Evolutionary conservation across 53 echinoderm and acorn worm species (phyloP).

Genomic region (Antedon mediterranea): DNA sequence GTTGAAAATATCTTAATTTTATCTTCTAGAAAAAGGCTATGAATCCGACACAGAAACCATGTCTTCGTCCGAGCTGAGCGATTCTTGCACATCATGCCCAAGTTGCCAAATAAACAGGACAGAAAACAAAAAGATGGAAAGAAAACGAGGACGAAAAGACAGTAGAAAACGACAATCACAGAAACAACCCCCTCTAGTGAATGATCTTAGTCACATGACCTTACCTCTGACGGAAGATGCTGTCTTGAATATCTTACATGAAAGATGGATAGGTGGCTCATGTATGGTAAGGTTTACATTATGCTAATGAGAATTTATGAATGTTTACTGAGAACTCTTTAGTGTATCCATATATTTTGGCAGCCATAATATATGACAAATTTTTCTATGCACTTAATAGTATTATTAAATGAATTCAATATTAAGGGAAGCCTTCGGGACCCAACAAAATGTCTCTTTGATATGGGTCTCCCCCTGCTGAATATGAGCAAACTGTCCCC

Average conservation of each 20-base stretch:
- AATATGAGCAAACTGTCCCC: too few species aligned
- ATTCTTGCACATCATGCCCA: background rate
- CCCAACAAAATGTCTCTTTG: too few species aligned
- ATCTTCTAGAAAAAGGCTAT: background rate
- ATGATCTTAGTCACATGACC: conserved; percentile 80
- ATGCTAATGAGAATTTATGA: background rate
- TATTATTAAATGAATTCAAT: too few species aligned
- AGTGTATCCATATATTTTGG: too few species aligned
- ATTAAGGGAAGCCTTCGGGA: too few species aligned
- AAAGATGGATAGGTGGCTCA: conserved; percentile 78
- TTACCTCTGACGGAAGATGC: conserved; percentile 72
- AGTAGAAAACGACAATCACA: background rate
- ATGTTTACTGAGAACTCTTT: too few species aligned
- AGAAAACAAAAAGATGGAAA: background rate
- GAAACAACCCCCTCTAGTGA: conserved; percentile 4
- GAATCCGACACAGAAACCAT: background rate
- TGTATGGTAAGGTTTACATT: conserved; percentile 43
- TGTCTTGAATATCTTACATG: conserved; percentile 47
- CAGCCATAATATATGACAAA: too few species aligned
- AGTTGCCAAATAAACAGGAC: background rate
- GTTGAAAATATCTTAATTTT: too few species aligned
- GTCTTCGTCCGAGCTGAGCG: background rate
- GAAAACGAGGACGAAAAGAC: background rate
- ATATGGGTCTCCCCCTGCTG: too few species aligned
- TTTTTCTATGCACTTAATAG: too few species aligned